A percentile compares a stretch with the other conserved stretches of the same genome.
Evolutionary conservation across 2,888 invertebrate genomes (phyloP).

Genomic region (Acronicta aceris): DNA sequence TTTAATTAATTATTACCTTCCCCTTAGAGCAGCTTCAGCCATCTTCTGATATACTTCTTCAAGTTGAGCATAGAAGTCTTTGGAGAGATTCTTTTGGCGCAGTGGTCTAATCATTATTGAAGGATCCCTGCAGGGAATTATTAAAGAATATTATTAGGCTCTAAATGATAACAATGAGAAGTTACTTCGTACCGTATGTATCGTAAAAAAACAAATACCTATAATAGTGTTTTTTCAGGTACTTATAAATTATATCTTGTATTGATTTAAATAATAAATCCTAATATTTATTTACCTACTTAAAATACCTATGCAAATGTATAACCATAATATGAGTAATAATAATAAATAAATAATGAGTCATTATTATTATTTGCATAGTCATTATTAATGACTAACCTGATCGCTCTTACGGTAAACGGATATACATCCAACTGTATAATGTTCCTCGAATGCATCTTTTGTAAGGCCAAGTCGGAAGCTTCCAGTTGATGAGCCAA

Average conservation of each 20-base stretch:
- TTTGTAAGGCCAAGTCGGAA: conserved; percentile 90
- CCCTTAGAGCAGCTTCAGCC: conserved; percentile 86
- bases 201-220: no score
- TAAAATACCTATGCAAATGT: no score
- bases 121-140: conserved; percentile 71
- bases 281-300: no score
- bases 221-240: no score
- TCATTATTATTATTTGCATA: no score
- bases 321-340: no score
- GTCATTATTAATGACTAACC: conserved; percentile 71
- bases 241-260: not conserved
- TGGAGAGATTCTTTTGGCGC: conserved; percentile 90
- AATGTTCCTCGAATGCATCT: conserved; percentile 91
- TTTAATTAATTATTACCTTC: conserved; percentile 77
- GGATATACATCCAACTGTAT: conserved; percentile 91
- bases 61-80: conserved; percentile 87
- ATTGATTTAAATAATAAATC: no score
- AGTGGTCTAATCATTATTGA: conserved; percentile 87
- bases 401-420: conserved; percentile 89
- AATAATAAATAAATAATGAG: no score
- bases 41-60: conserved; percentile 89
- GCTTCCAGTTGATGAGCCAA: conserved; percentile 92
- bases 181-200: no score
- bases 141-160: not conserved
- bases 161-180: no score